A percentile compares a stretch with the other conserved stretches of the same genome.
Evolutionary conservation across 2,888 invertebrate genomes (phyloP).

Genomic region (Dryadula phaetusa): DNA sequence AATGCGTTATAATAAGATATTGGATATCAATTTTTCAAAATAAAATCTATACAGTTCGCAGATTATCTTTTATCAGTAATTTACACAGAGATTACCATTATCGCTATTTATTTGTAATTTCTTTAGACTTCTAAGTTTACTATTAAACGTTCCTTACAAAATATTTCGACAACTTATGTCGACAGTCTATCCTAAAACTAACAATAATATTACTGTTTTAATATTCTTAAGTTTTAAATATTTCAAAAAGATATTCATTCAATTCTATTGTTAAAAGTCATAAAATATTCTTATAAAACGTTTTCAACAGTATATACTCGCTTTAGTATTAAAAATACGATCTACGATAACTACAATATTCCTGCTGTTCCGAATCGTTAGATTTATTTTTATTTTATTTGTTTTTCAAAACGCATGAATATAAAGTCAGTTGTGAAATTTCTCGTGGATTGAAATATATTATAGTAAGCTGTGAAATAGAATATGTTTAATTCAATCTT

Average conservation of each 20-base stretch:
- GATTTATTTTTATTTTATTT: conserved; percentile 34
- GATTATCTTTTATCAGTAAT: too few species aligned
- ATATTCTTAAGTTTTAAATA: not conserved
- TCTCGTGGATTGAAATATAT: conserved; percentile 25
- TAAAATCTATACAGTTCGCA: too few species aligned
- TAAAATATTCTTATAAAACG: not conserved
- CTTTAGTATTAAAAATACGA: conserved; percentile 15
- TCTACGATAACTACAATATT: conserved; percentile 26
- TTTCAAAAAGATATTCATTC: not conserved
- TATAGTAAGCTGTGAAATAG: conserved; percentile 6
- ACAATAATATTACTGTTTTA: too few species aligned
- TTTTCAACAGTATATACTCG: not conserved
- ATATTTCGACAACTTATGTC: too few species aligned
- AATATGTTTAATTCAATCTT: not conserved
- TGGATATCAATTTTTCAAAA: too few species aligned
- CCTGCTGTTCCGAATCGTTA: conserved; percentile 9
- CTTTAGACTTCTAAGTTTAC: too few species aligned
- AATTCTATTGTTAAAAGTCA: not conserved
- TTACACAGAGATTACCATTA: too few species aligned
- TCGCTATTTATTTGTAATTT: too few species aligned
- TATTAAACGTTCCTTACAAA: too few species aligned
- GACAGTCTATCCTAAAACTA: too few species aligned
- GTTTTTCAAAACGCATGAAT: conserved; percentile 30
- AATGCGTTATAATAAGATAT: too few species aligned
- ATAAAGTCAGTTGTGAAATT: conserved; percentile 35